These are phyloP conservation scores for Branchinecta lynchi DNA, from an alignment of 1,140 invertebrate genomes.

Conservation along the genomic window DNA sequence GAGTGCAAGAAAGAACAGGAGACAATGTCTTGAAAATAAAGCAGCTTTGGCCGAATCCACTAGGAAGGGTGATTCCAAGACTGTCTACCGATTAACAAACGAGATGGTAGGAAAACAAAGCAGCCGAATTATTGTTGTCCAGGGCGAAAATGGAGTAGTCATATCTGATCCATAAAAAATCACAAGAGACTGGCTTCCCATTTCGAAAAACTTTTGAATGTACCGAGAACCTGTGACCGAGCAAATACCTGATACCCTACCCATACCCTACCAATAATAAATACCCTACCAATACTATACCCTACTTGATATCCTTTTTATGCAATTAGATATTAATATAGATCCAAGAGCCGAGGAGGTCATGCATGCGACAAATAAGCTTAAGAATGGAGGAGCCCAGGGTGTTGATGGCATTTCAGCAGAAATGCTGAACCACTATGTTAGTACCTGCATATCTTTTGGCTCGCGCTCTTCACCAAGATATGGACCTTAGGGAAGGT, in stretches of 20 bases:
- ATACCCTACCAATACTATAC: too few relatives aligned
- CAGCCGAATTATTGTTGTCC: too few relatives aligned
- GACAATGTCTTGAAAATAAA: conserved; percentile 2
- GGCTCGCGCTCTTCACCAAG: neutral
- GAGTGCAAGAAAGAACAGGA: conserved; percentile 9
- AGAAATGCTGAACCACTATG: neutral
- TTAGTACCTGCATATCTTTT: conserved; percentile 9
- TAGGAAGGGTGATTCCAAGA: too few relatives aligned
- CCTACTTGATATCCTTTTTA: conserved; percentile 6
- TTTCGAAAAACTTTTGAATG: too few relatives aligned
- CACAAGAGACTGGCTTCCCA: too few relatives aligned
- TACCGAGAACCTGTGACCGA: conserved; percentile 4
- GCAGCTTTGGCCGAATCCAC: neutral
- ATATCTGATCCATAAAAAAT: too few relatives aligned
- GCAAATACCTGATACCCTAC: too few relatives aligned
- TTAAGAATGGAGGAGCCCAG: neutral
- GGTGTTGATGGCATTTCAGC: conserved; percentile 8
- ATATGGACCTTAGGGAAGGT: too few relatives aligned
- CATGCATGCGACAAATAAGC: conserved; percentile 5
- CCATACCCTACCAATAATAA: too few relatives aligned
- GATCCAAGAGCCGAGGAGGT: conserved; percentile 3
- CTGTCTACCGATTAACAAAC: too few relatives aligned
- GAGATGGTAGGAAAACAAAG: too few relatives aligned
- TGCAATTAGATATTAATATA: conserved; percentile 6
- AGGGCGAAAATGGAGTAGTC: too few relatives aligned